Evolutionary conservation across 1,140 invertebrate genomes (phyloP).

Genomic region (Drosophila truncata): DNA sequence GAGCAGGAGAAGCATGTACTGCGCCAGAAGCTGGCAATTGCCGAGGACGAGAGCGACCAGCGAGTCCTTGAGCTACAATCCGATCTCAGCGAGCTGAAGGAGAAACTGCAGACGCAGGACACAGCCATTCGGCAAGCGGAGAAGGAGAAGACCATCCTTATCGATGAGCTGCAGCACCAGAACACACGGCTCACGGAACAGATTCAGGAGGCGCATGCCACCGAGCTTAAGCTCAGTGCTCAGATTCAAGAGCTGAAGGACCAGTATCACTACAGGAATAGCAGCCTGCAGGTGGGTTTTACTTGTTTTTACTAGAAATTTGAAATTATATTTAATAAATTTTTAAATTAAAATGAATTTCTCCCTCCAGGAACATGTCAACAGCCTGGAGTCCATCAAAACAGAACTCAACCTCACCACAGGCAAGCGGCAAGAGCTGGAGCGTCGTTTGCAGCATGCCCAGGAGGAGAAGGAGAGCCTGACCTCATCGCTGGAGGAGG

Average conservation of each 20-base stretch:
- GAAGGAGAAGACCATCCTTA: constrained; percentile 91
- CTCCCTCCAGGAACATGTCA: constrained; percentile 91
- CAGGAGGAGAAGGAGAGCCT: constrained; percentile 92
- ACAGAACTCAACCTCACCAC: constrained; percentile 94
- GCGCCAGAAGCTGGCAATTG: constrained; percentile 92
- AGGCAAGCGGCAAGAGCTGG: constrained; percentile 94
- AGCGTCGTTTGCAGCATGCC: constrained; percentile 90
- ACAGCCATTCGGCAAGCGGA: constrained; percentile 89
- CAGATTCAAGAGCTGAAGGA: constrained; percentile 94
- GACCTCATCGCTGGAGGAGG: constrained; percentile 93
- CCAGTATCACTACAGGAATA: constrained; percentile 93
- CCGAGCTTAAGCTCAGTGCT: constrained; percentile 92
- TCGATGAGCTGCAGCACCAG: constrained; percentile 95
- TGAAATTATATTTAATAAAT: neutral
- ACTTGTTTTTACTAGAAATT: fast-evolving
- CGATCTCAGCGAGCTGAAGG: constrained; percentile 92
- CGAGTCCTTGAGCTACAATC: constrained; percentile 94
- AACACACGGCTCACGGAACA: constrained; percentile 95
- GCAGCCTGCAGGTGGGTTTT: constrained; percentile 88
- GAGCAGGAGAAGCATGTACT: constrained; percentile 97
- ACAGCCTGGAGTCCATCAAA: constrained; percentile 93
- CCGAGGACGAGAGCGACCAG: constrained; percentile 96
- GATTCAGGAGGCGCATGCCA: constrained; percentile 92
- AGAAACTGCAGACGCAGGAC: constrained; percentile 87
- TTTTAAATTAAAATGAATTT: neutral